A percentile compares a stretch with the other conserved stretches of the same genome.
Evolutionary conservation across 2,888 invertebrate genomes (phyloP).

Genomic region (Cabera pusaria): DNA sequence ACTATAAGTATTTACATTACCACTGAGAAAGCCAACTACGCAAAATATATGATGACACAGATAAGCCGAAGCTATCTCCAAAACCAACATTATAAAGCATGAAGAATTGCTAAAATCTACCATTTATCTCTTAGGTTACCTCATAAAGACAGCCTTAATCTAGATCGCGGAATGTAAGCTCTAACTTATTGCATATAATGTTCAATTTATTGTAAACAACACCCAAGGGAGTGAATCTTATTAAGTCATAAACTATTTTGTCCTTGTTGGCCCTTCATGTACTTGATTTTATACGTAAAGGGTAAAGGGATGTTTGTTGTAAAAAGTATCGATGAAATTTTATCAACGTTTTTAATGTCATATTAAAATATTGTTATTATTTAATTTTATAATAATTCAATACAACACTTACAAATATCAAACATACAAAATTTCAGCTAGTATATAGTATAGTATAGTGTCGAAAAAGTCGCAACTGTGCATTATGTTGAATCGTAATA

Average conservation of each 20-base stretch:
- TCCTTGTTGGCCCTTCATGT: conserved; percentile 31
- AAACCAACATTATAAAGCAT: conserved; percentile 14
- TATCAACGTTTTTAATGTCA: too few relatives aligned
- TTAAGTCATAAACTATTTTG: conserved; percentile 38
- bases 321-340: too few relatives aligned
- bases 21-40: too few relatives aligned
- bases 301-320: too few relatives aligned
- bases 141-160: conserved; percentile 13
- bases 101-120: conserved; percentile 10
- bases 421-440: too few relatives aligned
- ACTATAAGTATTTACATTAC: too few relatives aligned
- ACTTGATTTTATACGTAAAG: conserved; percentile 42
- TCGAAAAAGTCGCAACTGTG: too few relatives aligned
- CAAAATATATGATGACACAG: background rate
- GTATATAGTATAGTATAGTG: too few relatives aligned
- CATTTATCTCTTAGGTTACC: conserved; percentile 12
- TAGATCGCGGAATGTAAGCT: background rate
- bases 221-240: conserved; percentile 30
- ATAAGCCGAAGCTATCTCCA: background rate
- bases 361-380: too few relatives aligned
- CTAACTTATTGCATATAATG: background rate
- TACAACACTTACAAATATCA: too few relatives aligned
- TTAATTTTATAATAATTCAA: too few relatives aligned
- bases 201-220: background rate
- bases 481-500: too few relatives aligned